Evolutionary conservation across 1,140 invertebrate species (phyloP).

Genomic region (Andricus grossulariae): DNA sequence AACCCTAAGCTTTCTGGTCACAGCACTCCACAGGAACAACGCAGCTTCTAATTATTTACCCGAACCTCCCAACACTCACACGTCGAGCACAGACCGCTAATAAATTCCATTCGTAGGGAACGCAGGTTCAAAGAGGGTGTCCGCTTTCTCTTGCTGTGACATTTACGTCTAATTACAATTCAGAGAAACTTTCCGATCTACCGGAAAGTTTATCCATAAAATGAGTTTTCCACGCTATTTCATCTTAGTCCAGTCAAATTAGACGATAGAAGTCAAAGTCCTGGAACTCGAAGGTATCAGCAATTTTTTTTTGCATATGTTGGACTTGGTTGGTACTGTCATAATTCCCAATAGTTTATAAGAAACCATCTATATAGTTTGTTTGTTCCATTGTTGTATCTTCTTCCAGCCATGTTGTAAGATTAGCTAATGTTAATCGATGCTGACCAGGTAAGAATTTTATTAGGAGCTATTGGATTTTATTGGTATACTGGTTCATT

Average conservation of each 20-base stretch:
- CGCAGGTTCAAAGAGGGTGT: constrained; percentile 13
- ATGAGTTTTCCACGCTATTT: background rate
- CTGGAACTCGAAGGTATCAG: too few relatives aligned
- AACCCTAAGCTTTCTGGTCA: constrained; percentile 18
- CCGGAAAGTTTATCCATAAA: background rate
- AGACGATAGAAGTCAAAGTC: too few relatives aligned
- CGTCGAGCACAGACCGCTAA: constrained; percentile 55
- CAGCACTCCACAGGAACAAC: constrained; percentile 2
- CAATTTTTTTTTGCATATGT: too few relatives aligned
- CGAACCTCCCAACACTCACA: constrained; percentile 46
- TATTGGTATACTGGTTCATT: too few relatives aligned
- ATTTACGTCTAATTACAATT: constrained; percentile 21
- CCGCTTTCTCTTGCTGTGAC: background rate
- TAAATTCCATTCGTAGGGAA: constrained; percentile 48
- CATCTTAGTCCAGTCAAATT: background rate
- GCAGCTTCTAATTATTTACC: constrained; percentile 59
- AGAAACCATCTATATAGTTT: too few relatives aligned
- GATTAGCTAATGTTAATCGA: too few relatives aligned
- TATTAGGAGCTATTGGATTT: too few relatives aligned
- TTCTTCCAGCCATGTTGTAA: too few relatives aligned
- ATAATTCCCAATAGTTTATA: too few relatives aligned
- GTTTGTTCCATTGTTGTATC: too few relatives aligned
- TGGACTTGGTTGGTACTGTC: too few relatives aligned
- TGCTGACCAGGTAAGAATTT: too few relatives aligned
- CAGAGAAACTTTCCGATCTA: background rate